Evolutionary conservation across 1,140 invertebrate genomes (phyloP), one percentile per base, ranked within the genome.

Genomic region (Drosophila pachea): DNA sequence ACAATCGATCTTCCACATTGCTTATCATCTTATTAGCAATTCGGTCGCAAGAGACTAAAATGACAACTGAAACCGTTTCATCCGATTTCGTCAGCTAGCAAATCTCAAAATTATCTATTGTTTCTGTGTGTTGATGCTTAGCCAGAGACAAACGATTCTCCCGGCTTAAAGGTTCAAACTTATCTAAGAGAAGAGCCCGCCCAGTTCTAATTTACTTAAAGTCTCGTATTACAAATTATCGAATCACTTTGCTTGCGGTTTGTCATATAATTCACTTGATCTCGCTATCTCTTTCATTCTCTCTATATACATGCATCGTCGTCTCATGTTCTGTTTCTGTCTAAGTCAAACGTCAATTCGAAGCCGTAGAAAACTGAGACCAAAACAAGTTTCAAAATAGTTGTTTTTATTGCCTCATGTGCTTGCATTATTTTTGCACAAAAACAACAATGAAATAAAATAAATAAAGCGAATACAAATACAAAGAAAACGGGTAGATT

Each of bases 301-400:
- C 22, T 22, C 22, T 22, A 12, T 14, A 56, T n/a, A 43, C 8
- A 43, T 11, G 40, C 11, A 14, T 12, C 40, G 16, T 11, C 11
- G 32, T 47, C 45, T 40, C 4, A 9, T 62, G 33, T 61, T 68
- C 40, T 16, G 14, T 35, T 50, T 56, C 38, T 42, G 35, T 45
- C 54, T 40, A 45, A 14, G 38, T 43, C 52, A 14, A 68, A 68
- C 38, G 64, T 56, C 58, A 63, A 52, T 68, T 72, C 45, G 69
- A 73, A 73, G 69, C 69, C 69, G 52, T 73, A 73, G 69, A 73
- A 73, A 73, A 73, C 58, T 56, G 52, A 63, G 33, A 63, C 65
- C 50, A 73, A 62, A 73, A 73, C 52, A 61, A 58, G 65, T 58
- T 62, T 67, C 42, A 62, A 49, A 68, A 68, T 67, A 67, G 49